Base-by-base conservation (phyloP, 1,140 invertebrate genomes). In the Drosophila fuyamai region DNA sequence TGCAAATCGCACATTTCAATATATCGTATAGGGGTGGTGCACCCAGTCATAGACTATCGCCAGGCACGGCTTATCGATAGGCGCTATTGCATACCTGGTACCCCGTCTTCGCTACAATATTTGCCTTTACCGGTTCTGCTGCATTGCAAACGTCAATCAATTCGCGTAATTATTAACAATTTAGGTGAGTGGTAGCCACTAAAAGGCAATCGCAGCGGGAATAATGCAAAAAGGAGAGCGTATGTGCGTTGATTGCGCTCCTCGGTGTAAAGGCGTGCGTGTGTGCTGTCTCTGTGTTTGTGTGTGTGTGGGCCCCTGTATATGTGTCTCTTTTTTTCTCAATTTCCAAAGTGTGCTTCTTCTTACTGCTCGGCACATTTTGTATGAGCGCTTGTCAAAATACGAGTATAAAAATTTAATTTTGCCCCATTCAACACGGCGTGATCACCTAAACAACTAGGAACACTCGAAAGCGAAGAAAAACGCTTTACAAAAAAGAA, bases 351-450 rank as follows among this genome's bases (percentile, higher is more conserved):
- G 48, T 51, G 70, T 84, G 81, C 81, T 85, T 84, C 81, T 84
- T 84, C 82, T 81, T 86, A 13, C 67, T 73, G 81, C 81, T 84
- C 78, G 82, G 82, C 81, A 85, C 81, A 85, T 85, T 85, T 86
- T 85, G 78, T 85, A 78, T 77, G 81, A 81, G 81, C 67, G 81
- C 78, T 81, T 84, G 81, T 84, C 81, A 84, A 84, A 84, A 84
- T 84, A 84, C 81, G 77, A 79, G 72, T 80, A 80, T 79, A 81
- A 68, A 79, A 71, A 41, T 18, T 51, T 71, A 1, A 50, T 79
- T 51, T 83, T 84, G 47, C 81, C 58, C 59, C 47, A 29, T 29
- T 75, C 32, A 14, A 36, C 6, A 36, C 50, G 10, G 23, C 18
- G 51, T 16, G 65, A 65, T 68, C 44, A 36, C 5, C 27, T 7